Evolutionary conservation across 2,113 vertebrate genomes (phyloP), one percentile per base, ranked within the genome.

Genomic region (Mellivora capensis): DNA sequence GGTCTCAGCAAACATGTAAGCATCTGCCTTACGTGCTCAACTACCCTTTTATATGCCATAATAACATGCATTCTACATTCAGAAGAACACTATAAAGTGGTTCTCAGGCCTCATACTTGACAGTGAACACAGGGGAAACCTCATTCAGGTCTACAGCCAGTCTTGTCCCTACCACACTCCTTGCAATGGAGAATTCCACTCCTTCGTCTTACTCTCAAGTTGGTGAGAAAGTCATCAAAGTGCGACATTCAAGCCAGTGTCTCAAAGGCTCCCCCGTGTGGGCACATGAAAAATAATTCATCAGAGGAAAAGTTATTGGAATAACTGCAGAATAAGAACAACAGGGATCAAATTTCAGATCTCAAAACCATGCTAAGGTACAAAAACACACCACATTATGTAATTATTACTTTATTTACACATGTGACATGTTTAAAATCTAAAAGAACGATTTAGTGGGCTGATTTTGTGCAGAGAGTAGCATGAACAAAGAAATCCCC

Each of bases 231-330:
- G 52, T 52, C 79, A 91, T 3, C 37, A 10, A 9, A 83, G 6
- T 42, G 0, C 4, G 29, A 87, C 47, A 59, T 87, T 94, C 74
- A 93, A 11, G 96, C 52, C 93, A 86, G 14, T 96, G 79, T 86
- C 95, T 97, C 93, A 98, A 98, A 81, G 97, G 49, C 64, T 98
- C 98, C 92, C 96, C 86, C 77, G 9, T 96, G 91, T 96, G 97
- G 29, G 74, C 82, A 96, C 37, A 87, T 87, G 72, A 96, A 90
- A 94, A 86, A 89, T 74, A 34, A 86, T 91, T 54, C 81, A 95
- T 52, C 0, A 90, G 0, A 96, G 23, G 25, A 64, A 89, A 49
- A 29, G 18, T 67, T 13, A 8, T 5, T 5, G 2, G 82, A 96
- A 3, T 31, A 79, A 69, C 10, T 80, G 29, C 4, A 80, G 54